Base-by-base conservation (phyloP, 2,888 invertebrate genomes). In the Azorinus chamasolen region DNA sequence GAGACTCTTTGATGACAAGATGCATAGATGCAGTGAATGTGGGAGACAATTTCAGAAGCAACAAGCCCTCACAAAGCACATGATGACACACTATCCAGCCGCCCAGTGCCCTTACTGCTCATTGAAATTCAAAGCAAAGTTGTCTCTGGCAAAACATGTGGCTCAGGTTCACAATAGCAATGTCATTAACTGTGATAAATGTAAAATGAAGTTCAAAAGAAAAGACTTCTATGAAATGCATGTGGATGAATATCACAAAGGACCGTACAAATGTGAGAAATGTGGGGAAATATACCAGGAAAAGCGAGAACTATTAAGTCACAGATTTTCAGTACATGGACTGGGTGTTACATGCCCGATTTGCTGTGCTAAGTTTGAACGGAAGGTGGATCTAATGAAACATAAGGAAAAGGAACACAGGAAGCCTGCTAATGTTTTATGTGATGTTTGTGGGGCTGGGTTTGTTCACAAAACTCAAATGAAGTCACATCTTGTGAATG, bases 391-490 rank as follows among this genome's bases (percentile, higher is more conserved):
- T n/a, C 16, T 24, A 18, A 14, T 61, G 18, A 61, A 55, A 25
- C 51, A 54, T 10, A 57, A 65, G 48, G 25, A 43, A 6, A 32
- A n/a, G 10, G 46, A 66, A 37, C 73, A 73, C 46, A 18, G 37
- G 22, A 32, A 22, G 18, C 41, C 25, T 8, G 53, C 59, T 6
- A 61, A 27, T 4, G 41, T 20, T 24, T 50, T 66, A 20, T 71
- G 76, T 63, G 71, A 66, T 12, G 14, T 57, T 12, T 71, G 76
- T 58, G 69, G 62, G 24, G 57, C 43, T 22, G 63, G 46, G 14
- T 62, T 68, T 54, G 45, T 37, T 18, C n/a, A 51, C 22, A 61
- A 66, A 27, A 12, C 58, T 12, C n/a, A 45, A 22, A 41, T 59
- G 25, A 71, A 63, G 45, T 10, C 43, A 4, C 76, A 77, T 51